These are phyloP conservation scores for Melanotaenia nigrans DNA, from an alignment of 2,797 vertebrate species.

Conservation along the genomic window DNA sequence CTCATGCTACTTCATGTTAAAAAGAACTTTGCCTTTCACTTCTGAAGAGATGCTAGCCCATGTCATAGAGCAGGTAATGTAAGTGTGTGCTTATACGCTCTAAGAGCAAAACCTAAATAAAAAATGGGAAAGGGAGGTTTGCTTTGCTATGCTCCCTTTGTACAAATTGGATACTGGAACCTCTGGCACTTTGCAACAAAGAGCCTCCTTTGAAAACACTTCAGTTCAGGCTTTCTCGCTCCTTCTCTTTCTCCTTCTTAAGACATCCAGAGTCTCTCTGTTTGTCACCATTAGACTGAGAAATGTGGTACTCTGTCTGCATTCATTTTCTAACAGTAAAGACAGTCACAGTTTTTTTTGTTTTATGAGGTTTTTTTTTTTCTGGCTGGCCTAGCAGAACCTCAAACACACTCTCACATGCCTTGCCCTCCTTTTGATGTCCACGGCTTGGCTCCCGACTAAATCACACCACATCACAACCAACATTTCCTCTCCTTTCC, in stretches of 20 bases:
- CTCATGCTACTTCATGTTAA: constrained; percentile 36
- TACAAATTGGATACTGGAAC: constrained; percentile 79
- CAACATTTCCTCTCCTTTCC: constrained; percentile 59
- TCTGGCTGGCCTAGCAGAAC: constrained; percentile 69
- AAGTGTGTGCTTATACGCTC: constrained; percentile 60
- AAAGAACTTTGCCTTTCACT: constrained; percentile 51
- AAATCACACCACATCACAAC: constrained; percentile 69
- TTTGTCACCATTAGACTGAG: constrained; percentile 81
- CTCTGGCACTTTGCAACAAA: constrained; percentile 73
- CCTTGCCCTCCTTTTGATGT: constrained; percentile 79
- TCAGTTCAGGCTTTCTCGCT: constrained; percentile 62
- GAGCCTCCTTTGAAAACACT: constrained; percentile 75
- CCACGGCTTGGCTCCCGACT: constrained; percentile 64
- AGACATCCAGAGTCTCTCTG: constrained; percentile 72
- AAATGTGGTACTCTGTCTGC: constrained; percentile 69
- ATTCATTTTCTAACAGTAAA: constrained; percentile 80
- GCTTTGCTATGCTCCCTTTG: constrained; percentile 51
- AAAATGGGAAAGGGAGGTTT: constrained; percentile 51
- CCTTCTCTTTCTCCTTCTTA: constrained; percentile 73
- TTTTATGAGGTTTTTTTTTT: constrained; percentile 31
- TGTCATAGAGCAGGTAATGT: constrained; percentile 51
- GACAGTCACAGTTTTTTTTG: constrained; percentile 41
- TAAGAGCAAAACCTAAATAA: constrained; percentile 36
- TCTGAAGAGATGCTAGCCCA: constrained; percentile 45
- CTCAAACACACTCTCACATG: constrained; percentile 71